Evolutionary conservation across 2,113 vertebrate genomes (phyloP), one percentile per base, ranked within the genome.

Genomic region (Brienomyrus longianalis): DNA sequence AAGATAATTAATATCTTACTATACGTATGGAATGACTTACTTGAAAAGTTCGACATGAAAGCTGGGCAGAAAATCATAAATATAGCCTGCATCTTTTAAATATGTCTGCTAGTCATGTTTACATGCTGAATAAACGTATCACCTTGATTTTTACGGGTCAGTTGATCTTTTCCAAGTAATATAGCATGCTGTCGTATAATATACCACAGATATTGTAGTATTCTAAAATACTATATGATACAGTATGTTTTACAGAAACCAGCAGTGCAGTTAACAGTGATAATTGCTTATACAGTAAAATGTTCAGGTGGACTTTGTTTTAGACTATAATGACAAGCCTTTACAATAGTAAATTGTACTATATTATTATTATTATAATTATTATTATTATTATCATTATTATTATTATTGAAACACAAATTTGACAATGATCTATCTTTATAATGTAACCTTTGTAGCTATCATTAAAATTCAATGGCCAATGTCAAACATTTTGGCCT

Each of bases 21-120:
- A 27, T 52, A 23, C 54, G 51, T 50, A 85, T 27, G 10, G 84
- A 39, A 52, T 31, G 21, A 86, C 47, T 47, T 84, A 54, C 66
- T 90, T 90, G 5, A 54, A 62, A 90, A 88, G 86, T 88, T 90
- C 39, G 70, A 31, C 27, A 35, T 45, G 45, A 77, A 17, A 5
- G 54, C 51, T 52, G 56, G 35, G 43, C 56, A 45, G 51, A 87
- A n/a, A 52, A 77, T 87, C 6, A 88, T 56, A 80, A 56, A 74
- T 54, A 19, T n/a, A 56, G 54, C 54, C 5, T 56, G 77, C 7
- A 51, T 51, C 51, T 13, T 70, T 86, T 87, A 7, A 52, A 21
- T 85, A 87, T 86, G n/a, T 51, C 62, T 59, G 84, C 62, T 56
- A 54, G 15, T 54, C 35, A 47, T 56, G 17, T 87, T 56, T 54